Evolutionary conservation across 2,888 invertebrate genomes (phyloP), one percentile per base, ranked within the genome.

Genomic region (Oscheius sp.): DNA sequence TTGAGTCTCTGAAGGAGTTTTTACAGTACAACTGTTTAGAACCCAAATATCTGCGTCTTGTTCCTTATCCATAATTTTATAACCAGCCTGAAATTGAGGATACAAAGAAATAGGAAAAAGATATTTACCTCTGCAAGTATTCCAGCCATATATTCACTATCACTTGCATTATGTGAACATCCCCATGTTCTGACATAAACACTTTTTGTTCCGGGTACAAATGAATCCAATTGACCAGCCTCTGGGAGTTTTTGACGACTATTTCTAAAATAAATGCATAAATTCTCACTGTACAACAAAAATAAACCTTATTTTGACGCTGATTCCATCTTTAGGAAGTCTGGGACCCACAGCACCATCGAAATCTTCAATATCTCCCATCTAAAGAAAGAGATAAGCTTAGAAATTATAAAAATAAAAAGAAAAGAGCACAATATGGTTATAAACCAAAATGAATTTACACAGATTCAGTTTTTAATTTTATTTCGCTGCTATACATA

Each of bases 131-230:
- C 92, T 0, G 94, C 93, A 73, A 99, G 90, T 84, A 96, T 93
- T 0, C 98, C 98, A 0, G 96, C 95, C 98, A 99, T 99, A 89
- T 99, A 99, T 91, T 99, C 98, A 0, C 95, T 94, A 89, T 99
- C 98, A 0, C 96, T 96, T 89, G 93, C 96, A 89, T 99, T 99
- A 90, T 99, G 98, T 16, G 77, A 77, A 63, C 85, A 85, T 13
- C 85, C 85, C 85, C 85, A 86, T 1, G 85, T 86, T 16, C 78
- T 76, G 0, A 86, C 77, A 74, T 77, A 84, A 9, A 86, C 82
- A 16, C 75, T 75, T 41, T 72, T 74, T n/a, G 74, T 73, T 55
- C 82, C 82, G 0, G 82, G 82, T 1, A 82, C 80, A 45, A 82
- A 75, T 7, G 82, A 82, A 59, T 82, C 82, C 43, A 77, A 72